These are phyloP conservation scores for Gila orcuttii DNA, from an alignment of 2,113 vertebrate species.

Conservation along the genomic window DNA sequence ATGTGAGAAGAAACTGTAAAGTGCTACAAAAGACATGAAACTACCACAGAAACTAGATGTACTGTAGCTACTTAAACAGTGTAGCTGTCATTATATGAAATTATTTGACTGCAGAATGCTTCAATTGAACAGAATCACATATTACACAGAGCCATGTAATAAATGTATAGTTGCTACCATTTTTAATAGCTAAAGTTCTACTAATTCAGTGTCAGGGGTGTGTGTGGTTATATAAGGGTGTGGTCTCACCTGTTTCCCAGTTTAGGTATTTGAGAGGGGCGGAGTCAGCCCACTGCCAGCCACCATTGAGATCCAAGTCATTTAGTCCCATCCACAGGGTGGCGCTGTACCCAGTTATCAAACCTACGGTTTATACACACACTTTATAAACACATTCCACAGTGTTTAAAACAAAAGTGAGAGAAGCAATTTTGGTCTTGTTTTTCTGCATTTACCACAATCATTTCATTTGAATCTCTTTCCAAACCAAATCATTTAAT, in stretches of 20 bases:
- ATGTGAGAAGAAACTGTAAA: not conserved
- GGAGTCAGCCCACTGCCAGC: conserved; percentile 97
- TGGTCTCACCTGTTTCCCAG: conserved; percentile 90
- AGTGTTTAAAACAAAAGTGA: not conserved
- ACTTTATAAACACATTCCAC: not conserved
- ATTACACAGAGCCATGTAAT: too few species aligned
- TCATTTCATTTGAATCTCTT: not conserved
- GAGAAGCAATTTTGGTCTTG: not conserved
- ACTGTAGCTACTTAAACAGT: not conserved
- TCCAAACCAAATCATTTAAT: not conserved
- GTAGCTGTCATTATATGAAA: not conserved
- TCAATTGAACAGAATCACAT: not conserved
- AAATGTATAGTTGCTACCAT: too few species aligned
- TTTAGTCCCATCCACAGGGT: conserved; percentile 96
- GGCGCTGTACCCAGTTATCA: conserved; percentile 90
- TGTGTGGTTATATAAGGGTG: not conserved
- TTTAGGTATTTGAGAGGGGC: conserved; percentile 96
- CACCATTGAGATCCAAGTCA: conserved; percentile 91
- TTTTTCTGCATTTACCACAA: not conserved
- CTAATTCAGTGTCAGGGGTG: not conserved
- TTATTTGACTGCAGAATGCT: conserved; percentile 6
- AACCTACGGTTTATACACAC: conserved; percentile 72
- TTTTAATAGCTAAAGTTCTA: too few species aligned
- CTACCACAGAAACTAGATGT: not conserved
- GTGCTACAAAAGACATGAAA: not conserved